A percentile compares a stretch with the other conserved stretches of the same genome.
Conservation (phyloP, 2,888 invertebrate species). For the Beris chalybata region DNA sequence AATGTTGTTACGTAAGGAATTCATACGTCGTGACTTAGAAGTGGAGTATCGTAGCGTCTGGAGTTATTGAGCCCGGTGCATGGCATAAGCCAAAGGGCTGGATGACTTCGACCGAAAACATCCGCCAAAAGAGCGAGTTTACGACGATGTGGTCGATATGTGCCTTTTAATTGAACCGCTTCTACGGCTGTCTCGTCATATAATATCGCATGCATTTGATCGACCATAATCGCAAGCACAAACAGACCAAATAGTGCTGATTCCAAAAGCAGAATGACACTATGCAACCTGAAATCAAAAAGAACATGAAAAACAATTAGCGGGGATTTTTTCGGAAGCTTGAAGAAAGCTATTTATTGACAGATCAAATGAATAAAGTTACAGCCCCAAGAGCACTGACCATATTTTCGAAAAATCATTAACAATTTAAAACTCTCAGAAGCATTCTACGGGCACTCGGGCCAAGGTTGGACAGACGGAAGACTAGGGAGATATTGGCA, state of each 20-base stretch:
- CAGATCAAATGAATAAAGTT: no score
- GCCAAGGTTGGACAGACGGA: no score
- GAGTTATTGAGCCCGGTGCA: conserved; percentile 60
- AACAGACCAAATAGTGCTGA: conserved; percentile 85
- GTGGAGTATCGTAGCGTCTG: conserved; percentile 53
- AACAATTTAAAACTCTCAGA: no score
- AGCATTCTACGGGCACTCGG: no score
- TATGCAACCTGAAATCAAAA: conserved; percentile 70
- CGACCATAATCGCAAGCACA: conserved; percentile 82
- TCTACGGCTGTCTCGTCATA: conserved; percentile 84
- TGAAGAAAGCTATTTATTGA: no score
- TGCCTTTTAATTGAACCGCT: conserved; percentile 70
- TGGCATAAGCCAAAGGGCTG: conserved; percentile 72
- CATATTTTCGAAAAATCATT: no score
- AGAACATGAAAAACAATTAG: conserved; percentile 18
- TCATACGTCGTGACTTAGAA: conserved; percentile 55
- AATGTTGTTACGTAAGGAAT: not conserved
- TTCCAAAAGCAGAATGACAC: conserved; percentile 78
- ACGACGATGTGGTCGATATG: conserved; percentile 65
- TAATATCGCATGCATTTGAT: conserved; percentile 82
- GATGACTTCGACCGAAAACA: conserved; percentile 77
- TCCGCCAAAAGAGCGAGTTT: conserved; percentile 70
- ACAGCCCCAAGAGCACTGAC: no score
- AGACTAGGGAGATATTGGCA: no score
- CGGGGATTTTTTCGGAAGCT: conserved; percentile 1